phyloP scores from a whole-genome alignment of 2,888 invertebrate genomes.

The Apotomis turbidana region DNA sequence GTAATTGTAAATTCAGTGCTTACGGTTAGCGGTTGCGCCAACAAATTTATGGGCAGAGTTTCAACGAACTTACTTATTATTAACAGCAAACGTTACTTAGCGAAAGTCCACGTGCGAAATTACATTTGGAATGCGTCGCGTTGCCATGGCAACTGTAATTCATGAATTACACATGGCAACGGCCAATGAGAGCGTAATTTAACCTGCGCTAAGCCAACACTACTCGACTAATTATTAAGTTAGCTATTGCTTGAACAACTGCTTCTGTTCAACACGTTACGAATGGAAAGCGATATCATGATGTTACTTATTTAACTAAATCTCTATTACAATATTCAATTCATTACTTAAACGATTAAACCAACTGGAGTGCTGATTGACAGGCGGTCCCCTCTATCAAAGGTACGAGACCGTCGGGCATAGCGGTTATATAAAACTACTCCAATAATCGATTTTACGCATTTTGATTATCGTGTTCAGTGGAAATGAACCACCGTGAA shows the following conservation, averaged over 20 bases:
- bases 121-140: constrained; percentile 77
- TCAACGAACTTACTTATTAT: constrained; percentile 36
- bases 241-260: neutral
- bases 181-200: constrained; percentile 68
- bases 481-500: too few relatives aligned
- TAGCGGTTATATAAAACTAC: too few relatives aligned
- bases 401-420: too few relatives aligned
- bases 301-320: too few relatives aligned
- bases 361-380: too few relatives aligned
- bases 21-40: constrained; percentile 15
- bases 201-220: constrained; percentile 59
- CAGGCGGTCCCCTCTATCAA: too few relatives aligned
- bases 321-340: too few relatives aligned
- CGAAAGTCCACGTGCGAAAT: constrained; percentile 62
- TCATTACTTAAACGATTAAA: too few relatives aligned
- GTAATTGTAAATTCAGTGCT: constrained; percentile 23
- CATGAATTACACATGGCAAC: constrained; percentile 75
- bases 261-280: too few relatives aligned
- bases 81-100: constrained; percentile 50
- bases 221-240: constrained; percentile 16
- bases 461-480: too few relatives aligned
- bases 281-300: too few relatives aligned
- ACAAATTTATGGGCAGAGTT: constrained; percentile 13
- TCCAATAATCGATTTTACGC: too few relatives aligned
- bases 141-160: constrained; percentile 47